Conservation (phyloP, 2,888 invertebrate species). For the Drosophila helvetica region DNA sequence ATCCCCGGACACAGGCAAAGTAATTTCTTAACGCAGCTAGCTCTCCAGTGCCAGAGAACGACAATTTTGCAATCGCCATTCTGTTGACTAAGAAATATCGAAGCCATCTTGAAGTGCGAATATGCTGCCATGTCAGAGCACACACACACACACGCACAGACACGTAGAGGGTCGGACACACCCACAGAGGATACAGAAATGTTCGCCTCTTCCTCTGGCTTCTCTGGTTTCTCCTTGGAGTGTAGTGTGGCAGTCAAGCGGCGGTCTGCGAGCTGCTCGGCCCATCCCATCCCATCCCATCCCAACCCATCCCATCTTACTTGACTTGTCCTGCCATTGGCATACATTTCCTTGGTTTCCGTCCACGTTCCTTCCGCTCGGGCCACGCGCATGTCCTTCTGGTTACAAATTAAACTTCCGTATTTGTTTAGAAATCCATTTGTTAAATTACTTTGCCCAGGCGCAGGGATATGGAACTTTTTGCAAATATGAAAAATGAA, state of each 20-base stretch:
- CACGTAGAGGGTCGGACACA: constrained; percentile 5
- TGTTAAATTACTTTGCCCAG: constrained; percentile 78
- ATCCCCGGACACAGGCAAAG: constrained; percentile 58
- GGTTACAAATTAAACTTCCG: constrained; percentile 79
- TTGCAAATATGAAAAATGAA: constrained; percentile 75
- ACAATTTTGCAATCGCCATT: constrained; percentile 79
- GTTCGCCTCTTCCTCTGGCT: constrained; percentile 59
- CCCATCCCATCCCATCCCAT: background rate
- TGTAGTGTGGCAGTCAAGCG: constrained; percentile 59
- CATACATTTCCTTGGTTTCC: constrained; percentile 74
- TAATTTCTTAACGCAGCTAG: constrained; percentile 74
- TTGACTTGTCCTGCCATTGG: constrained; percentile 64
- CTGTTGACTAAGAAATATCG: constrained; percentile 80
- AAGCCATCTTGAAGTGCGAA: constrained; percentile 79
- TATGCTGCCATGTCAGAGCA: constrained; percentile 67
- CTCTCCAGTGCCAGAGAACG: constrained; percentile 56
- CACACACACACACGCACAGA: constrained; percentile 12
- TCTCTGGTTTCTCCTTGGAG: constrained; percentile 69
- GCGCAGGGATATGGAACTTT: constrained; percentile 36
- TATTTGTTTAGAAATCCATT: constrained; percentile 81
- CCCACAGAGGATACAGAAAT: constrained; percentile 35
- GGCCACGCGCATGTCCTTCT: constrained; percentile 60
- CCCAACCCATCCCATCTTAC: background rate
- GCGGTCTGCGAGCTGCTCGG: constrained; percentile 64
- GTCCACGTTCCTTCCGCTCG: constrained; percentile 24